Evolutionary conservation across 1,140 invertebrate genomes (phyloP).

Genomic region (Ostrea denselamellosa): DNA sequence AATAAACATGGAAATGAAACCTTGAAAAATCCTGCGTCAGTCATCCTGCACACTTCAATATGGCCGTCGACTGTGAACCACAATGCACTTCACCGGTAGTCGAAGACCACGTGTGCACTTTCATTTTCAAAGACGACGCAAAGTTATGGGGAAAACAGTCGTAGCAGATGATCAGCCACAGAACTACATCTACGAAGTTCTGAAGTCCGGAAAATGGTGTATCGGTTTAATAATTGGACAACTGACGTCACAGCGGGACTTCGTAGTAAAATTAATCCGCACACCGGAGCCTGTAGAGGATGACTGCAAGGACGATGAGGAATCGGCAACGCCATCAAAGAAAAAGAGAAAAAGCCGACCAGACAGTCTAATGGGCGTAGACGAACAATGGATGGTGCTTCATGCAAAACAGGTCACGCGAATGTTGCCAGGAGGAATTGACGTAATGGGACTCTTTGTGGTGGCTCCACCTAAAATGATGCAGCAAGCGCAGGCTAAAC

Average conservation of each 20-base stretch:
- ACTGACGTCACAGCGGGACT: slow-evolving; percentile 84
- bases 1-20: background rate
- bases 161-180: slow-evolving; percentile 69
- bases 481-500: slow-evolving; percentile 73
- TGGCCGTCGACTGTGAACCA: background rate
- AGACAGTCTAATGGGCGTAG: slow-evolving; percentile 65
- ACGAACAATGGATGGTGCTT: slow-evolving; percentile 75
- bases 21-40: slow-evolving; percentile 24
- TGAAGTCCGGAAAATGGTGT: background rate
- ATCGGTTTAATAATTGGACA: slow-evolving; percentile 62
- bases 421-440: slow-evolving; percentile 90
- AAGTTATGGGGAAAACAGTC: slow-evolving; percentile 69
- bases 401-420: slow-evolving; percentile 83
- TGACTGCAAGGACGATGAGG: slow-evolving; percentile 76
- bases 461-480: slow-evolving; percentile 84
- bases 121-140: slow-evolving; percentile 40
- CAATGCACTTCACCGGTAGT: slow-evolving; percentile 28
- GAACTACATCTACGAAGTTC: slow-evolving; percentile 60
- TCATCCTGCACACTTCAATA: slow-evolving; percentile 17
- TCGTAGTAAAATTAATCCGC: slow-evolving; percentile 86
- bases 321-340: slow-evolving; percentile 45
- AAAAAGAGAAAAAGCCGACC: slow-evolving; percentile 61
- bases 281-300: slow-evolving; percentile 83
- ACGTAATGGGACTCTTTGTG: slow-evolving; percentile 84
- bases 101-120: slow-evolving; percentile 19